Conservation (phyloP, 2,888 invertebrate species). For the Nomada ferruginata region DNA sequence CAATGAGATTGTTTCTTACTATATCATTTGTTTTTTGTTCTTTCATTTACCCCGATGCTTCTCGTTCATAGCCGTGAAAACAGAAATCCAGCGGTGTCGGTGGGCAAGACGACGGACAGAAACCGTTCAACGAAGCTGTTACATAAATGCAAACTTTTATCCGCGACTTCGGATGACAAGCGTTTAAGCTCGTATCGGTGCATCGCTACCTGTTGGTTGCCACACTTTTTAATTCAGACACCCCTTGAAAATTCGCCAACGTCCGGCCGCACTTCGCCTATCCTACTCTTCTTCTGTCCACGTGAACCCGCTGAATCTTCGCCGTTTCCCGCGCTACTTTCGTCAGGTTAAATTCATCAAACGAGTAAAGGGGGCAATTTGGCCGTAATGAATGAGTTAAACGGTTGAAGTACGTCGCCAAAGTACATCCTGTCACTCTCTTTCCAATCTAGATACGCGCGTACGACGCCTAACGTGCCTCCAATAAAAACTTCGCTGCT, state of each 20-base stretch:
- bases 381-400: not conserved
- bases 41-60: not conserved
- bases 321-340: not conserved
- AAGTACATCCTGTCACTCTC: not conserved
- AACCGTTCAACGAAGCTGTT: not conserved
- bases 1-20: not conserved
- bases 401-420: not conserved
- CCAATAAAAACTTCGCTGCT: not conserved
- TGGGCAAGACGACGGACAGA: not conserved
- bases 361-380: not conserved
- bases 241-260: conserved; percentile 10
- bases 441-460: not conserved
- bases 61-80: no score
- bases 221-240: conserved; percentile 17
- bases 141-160: not conserved
- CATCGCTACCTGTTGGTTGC: conserved; percentile 33
- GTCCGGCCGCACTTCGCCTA: not conserved
- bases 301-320: not conserved
- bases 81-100: not conserved
- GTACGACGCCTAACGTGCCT: not conserved
- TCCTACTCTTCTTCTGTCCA: no score
- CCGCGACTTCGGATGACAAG: not conserved
- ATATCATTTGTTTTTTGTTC: not conserved
- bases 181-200: conserved; percentile 13
- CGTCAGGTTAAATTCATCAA: conserved; percentile 1